A percentile compares a stretch with the other conserved stretches of the same genome.
These are phyloP conservation scores for Nemotelus pantherinus DNA, from an alignment of 2,888 invertebrate species.

Conservation along the genomic window DNA sequence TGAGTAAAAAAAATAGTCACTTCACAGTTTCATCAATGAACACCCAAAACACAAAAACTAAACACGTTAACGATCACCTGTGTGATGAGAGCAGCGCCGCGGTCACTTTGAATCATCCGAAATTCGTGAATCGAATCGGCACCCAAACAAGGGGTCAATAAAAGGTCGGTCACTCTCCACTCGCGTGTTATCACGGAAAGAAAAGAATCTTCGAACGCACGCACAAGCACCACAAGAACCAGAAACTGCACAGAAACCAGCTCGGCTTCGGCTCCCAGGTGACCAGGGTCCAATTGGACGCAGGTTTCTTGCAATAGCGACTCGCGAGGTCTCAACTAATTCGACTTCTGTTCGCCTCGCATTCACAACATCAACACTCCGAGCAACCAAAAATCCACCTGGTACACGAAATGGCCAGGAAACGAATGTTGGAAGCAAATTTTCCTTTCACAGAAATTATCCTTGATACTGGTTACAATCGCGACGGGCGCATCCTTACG, in stretches of 20 bases:
- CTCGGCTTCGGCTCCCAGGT: slow-evolving; percentile 9
- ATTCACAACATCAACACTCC: not conserved
- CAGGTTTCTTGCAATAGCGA: slow-evolving; percentile 12
- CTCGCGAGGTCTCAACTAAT: slow-evolving; percentile 10
- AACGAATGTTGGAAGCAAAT: slow-evolving; percentile 12
- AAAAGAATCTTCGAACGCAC: slow-evolving; percentile 41
- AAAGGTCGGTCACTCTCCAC: slow-evolving; percentile 34
- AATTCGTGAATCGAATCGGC: slow-evolving; percentile 29
- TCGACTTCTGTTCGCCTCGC: not conserved
- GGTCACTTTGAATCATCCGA: slow-evolving; percentile 24
- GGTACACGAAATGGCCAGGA: slow-evolving; percentile 28
- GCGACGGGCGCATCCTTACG: slow-evolving; percentile 30
- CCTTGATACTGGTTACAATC: slow-evolving; percentile 24
- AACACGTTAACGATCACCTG: slow-evolving; percentile 5
- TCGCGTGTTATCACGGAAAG: slow-evolving; percentile 42
- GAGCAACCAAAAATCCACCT: slow-evolving; percentile 20
- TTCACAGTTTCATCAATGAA: slow-evolving; percentile 2
- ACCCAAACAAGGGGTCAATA: slow-evolving; percentile 21
- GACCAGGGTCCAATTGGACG: slow-evolving; percentile 27
- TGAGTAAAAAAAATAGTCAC: slow-evolving; percentile 3
- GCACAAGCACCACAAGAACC: slow-evolving; percentile 30
- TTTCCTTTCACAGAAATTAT: not conserved
- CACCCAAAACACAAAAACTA: not conserved
- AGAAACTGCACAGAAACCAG: not conserved
- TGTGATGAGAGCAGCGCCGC: not conserved